phyloP scores from a whole-genome alignment of 2,113 vertebrate species.

The Mormoops blainvillei region DNA sequence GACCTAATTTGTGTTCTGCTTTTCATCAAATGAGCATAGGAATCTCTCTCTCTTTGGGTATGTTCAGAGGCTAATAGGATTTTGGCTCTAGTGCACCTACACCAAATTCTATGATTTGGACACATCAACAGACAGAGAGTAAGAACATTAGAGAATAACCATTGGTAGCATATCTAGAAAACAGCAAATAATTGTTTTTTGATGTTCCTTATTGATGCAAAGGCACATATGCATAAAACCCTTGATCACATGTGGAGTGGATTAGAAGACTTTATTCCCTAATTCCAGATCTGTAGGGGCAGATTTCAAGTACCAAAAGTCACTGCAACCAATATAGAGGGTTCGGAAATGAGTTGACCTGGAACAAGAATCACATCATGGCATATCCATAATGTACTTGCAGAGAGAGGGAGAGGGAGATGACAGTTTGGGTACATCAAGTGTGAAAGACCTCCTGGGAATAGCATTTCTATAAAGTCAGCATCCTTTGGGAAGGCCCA shows the following conservation, averaged over 20 bases:
- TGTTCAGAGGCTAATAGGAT: neutral
- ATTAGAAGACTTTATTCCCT: neutral
- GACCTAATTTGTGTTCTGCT: neutral
- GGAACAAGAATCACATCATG: neutral
- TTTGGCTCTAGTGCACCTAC: neutral
- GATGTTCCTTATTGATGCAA: neutral
- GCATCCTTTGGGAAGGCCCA: rapidly evolving
- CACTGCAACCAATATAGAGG: neutral
- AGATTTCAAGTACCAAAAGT: neutral
- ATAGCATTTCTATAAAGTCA: neutral
- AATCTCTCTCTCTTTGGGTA: neutral
- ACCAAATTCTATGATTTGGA: neutral
- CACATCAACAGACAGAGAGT: neutral
- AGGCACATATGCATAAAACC: neutral
- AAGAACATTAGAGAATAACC: neutral
- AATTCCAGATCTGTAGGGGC: rapidly evolving
- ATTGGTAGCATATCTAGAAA: neutral
- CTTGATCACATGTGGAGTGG: neutral
- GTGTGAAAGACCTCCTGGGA: neutral
- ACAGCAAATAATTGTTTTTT: neutral
- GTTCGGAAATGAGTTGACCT: neutral
- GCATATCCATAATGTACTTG: too few relatives aligned
- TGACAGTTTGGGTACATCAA: rapidly evolving
- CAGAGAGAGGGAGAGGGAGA: too few relatives aligned
- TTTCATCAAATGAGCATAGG: neutral